A percentile compares a stretch with the other conserved stretches of the same genome.
Evolutionary conservation across 2,113 vertebrate species (phyloP).

Genomic region (Calidris pugnax): DNA sequence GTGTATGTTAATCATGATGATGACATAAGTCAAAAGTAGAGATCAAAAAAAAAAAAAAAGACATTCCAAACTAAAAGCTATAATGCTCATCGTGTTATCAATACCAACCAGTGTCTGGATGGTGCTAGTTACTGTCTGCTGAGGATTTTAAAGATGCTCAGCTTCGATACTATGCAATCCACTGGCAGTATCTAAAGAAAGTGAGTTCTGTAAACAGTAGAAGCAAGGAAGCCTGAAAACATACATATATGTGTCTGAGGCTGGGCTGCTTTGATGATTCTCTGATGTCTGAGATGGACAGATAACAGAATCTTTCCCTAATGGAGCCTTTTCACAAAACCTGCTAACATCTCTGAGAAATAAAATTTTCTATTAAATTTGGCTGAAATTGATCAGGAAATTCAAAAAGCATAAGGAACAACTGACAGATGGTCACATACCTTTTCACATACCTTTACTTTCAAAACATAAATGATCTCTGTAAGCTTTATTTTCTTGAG

Average conservation of each 20-base stretch:
- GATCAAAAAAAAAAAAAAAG: background rate
- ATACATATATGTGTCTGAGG: background rate
- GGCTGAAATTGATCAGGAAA: background rate
- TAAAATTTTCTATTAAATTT: background rate
- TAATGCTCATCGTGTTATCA: background rate
- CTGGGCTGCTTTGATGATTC: background rate
- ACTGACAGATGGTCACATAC: background rate
- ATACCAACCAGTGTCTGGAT: background rate
- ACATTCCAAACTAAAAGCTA: background rate
- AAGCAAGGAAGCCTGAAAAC: background rate
- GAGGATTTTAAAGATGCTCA: background rate
- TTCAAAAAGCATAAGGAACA: background rate
- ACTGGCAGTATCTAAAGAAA: background rate
- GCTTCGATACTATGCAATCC: background rate
- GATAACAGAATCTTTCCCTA: background rate
- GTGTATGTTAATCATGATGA: background rate
- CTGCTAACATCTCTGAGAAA: background rate
- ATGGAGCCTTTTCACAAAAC: background rate
- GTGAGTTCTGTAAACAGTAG: background rate
- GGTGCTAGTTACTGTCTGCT: background rate
- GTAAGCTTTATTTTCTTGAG: background rate
- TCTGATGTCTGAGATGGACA: background rate
- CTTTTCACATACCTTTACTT: background rate
- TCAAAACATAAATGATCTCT: background rate
- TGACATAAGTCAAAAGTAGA: background rate